These are phyloP conservation scores for Aquatica leii DNA, from an alignment of 2,888 invertebrate species.

Conservation along the genomic window DNA sequence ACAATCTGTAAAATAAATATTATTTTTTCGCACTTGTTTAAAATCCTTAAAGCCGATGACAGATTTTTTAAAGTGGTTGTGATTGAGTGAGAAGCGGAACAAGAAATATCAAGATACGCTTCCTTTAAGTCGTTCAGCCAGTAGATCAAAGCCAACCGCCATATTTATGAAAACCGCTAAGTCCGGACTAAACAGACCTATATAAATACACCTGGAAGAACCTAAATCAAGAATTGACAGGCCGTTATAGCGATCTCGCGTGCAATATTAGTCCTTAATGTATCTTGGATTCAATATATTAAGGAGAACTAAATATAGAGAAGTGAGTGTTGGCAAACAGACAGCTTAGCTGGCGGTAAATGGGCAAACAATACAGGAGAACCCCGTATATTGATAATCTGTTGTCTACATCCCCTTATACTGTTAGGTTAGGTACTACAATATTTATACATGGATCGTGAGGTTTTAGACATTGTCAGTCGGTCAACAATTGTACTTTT, in stretches of 20 bases:
- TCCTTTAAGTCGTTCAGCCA: slow-evolving; percentile 43
- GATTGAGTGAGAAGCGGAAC: slow-evolving; percentile 20
- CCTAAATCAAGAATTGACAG: slow-evolving; percentile 59
- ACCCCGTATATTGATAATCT: slow-evolving; percentile 58
- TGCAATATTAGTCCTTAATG: slow-evolving; percentile 42
- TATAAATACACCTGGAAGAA: slow-evolving; percentile 59
- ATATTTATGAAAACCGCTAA: slow-evolving; percentile 53
- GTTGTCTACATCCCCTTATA: slow-evolving; percentile 58
- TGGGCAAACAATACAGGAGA: slow-evolving; percentile 58
- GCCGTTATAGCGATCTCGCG: slow-evolving; percentile 45
- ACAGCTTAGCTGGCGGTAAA: slow-evolving; percentile 60
- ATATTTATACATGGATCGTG: slow-evolving; percentile 57
- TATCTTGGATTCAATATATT: slow-evolving; percentile 24
- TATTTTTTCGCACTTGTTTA: slow-evolving; percentile 56
- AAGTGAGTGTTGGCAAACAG: slow-evolving; percentile 57
- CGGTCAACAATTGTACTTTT: slow-evolving; percentile 44
- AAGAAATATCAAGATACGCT: slow-evolving; percentile 41
- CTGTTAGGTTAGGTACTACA: slow-evolving; percentile 56
- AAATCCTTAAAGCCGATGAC: slow-evolving; percentile 42
- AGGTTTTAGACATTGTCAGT: slow-evolving; percentile 50
- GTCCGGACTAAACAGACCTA: slow-evolving; percentile 49
- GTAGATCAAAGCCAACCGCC: slow-evolving; percentile 55
- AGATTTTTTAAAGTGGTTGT: slow-evolving; percentile 37
- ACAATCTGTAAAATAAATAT: slow-evolving; percentile 48
- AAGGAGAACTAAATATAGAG: slow-evolving; percentile 48